Percentiles rank a stretch among this genome's conserved stretches.
Conservation (phyloP, 1,140 invertebrate species). For the Mesaphorura yosii region DNA sequence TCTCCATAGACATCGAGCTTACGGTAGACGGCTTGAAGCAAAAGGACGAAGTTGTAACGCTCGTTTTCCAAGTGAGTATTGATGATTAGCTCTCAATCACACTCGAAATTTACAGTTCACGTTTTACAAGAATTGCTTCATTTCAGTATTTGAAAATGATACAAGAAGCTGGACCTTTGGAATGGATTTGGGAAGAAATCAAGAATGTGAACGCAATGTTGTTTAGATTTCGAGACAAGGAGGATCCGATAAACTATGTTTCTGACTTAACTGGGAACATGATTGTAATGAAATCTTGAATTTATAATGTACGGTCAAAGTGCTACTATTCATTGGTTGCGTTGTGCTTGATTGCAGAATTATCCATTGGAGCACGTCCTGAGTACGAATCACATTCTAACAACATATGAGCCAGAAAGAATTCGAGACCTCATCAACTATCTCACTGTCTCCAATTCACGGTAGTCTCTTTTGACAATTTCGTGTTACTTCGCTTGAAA, state of each 20-base stretch:
- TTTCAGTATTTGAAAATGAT: slow-evolving; percentile 76
- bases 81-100: neutral
- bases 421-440: slow-evolving; percentile 60
- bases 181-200: slow-evolving; percentile 86
- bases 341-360: slow-evolving; percentile 41
- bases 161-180: slow-evolving; percentile 55
- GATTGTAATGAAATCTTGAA: slow-evolving; percentile 37
- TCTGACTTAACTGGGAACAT: slow-evolving; percentile 48
- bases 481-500: no score
- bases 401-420: slow-evolving; percentile 74
- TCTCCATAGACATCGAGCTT: slow-evolving; percentile 74
- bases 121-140: neutral
- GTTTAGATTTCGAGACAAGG: slow-evolving; percentile 84
- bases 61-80: slow-evolving; percentile 59
- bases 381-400: slow-evolving; percentile 58
- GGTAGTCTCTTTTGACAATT: slow-evolving; percentile 42
- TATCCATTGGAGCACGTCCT: slow-evolving; percentile 79
- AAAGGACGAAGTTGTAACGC: slow-evolving; percentile 67
- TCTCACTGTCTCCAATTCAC: slow-evolving; percentile 65
- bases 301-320: no score
- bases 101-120: no score
- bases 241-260: slow-evolving; percentile 60
- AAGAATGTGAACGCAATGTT: slow-evolving; percentile 62
- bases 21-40: slow-evolving; percentile 79
- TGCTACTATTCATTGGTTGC: no score